Conservation (phyloP, 2,113 vertebrate genomes). For the Seriola dumerili region DNA sequence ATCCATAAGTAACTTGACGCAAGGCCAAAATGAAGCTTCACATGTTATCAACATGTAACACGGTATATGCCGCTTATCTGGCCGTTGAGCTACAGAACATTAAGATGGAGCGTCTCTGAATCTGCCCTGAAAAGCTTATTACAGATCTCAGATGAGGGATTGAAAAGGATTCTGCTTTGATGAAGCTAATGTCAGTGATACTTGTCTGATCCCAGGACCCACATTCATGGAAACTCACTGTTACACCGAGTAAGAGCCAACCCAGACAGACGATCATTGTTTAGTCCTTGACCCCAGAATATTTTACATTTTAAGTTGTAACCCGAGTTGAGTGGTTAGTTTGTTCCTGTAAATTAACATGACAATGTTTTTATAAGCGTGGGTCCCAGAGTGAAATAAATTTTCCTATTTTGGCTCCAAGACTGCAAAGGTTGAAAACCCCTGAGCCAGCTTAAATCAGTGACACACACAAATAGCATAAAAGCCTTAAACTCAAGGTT, state of each 20-base stretch:
- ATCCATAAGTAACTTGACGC: too few relatives aligned
- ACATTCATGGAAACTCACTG: neutral
- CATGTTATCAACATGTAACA: too few relatives aligned
- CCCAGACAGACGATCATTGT: neutral
- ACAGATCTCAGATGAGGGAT: too few relatives aligned
- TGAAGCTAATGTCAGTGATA: neutral
- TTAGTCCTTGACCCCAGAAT: neutral
- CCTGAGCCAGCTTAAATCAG: slow-evolving; percentile 58
- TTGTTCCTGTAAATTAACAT: slow-evolving; percentile 19
- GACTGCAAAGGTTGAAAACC: slow-evolving; percentile 44
- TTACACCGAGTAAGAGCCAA: neutral
- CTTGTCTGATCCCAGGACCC: neutral
- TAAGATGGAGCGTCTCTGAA: too few relatives aligned
- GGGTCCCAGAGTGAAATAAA: slow-evolving; percentile 45
- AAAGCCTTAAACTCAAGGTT: slow-evolving; percentile 56
- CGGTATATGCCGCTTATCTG: too few relatives aligned
- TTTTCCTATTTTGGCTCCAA: slow-evolving; percentile 38
- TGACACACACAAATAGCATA: slow-evolving; percentile 19
- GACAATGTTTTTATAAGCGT: slow-evolving; percentile 10
- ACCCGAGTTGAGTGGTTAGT: slow-evolving; percentile 21
- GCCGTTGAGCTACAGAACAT: too few relatives aligned
- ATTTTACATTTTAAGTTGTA: slow-evolving; percentile 6
- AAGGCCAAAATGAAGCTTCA: too few relatives aligned
- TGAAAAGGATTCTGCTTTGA: too few relatives aligned
- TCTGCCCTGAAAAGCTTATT: too few relatives aligned